phyloP scores from a whole-genome alignment of 2,113 vertebrate genomes.

The Gambusia holbrooki region DNA sequence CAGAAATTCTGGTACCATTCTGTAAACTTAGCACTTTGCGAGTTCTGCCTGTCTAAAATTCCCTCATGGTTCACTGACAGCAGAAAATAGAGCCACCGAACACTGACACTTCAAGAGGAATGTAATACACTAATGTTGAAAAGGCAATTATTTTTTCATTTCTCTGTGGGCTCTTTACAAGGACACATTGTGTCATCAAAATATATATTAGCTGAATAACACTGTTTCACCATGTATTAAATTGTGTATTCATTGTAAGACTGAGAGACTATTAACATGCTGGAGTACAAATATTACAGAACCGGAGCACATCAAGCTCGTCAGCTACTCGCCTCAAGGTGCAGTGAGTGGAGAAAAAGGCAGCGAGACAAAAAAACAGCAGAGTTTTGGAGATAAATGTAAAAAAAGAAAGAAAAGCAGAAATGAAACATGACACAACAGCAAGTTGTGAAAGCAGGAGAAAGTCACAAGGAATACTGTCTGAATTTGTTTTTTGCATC shows the following conservation, averaged over 20 bases:
- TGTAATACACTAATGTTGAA: slow-evolving; percentile 12
- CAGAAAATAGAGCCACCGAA: slow-evolving; percentile 19
- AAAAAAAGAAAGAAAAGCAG: not conserved
- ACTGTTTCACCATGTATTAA: slow-evolving; percentile 4
- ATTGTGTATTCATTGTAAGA: slow-evolving; percentile 6
- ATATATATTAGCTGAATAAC: slow-evolving; percentile 24
- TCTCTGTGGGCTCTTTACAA: slow-evolving; percentile 24
- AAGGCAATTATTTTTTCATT: slow-evolving; percentile 33
- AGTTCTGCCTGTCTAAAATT: slow-evolving; percentile 13
- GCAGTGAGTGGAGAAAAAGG: slow-evolving; percentile 5
- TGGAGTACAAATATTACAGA: slow-evolving; percentile 19
- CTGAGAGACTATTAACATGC: not conserved
- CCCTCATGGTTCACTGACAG: slow-evolving; percentile 31
- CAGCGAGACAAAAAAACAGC: not conserved
- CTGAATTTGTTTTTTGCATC: slow-evolving; percentile 39
- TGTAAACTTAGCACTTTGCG: slow-evolving; percentile 48
- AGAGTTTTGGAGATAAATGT: not conserved
- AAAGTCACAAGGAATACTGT: slow-evolving; percentile 29
- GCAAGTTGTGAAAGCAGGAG: slow-evolving; percentile 4
- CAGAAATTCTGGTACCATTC: slow-evolving; percentile 30
- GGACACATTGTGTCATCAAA: slow-evolving; percentile 23
- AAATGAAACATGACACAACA: slow-evolving; percentile 16
- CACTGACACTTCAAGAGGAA: slow-evolving; percentile 6
- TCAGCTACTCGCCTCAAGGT: slow-evolving; percentile 50
- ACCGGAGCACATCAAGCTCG: slow-evolving; percentile 15